A percentile compares a stretch with the other conserved stretches of the same genome.
These are phyloP conservation scores for Petrolisthes manimaculis DNA, from an alignment of 2,888 invertebrate species.

Conservation along the genomic window DNA sequence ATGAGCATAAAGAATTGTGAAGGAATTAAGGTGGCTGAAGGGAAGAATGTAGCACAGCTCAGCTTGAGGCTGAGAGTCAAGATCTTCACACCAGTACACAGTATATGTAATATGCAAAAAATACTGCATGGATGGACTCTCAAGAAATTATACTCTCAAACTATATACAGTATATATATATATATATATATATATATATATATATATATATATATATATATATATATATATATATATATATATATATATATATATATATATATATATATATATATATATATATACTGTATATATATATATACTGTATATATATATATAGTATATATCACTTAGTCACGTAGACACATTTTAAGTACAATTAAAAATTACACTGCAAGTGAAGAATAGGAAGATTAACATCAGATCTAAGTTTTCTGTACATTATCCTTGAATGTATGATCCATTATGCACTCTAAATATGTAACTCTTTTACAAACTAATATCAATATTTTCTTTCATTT, in stretches of 20 bases:
- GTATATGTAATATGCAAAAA: constrained; percentile 20
- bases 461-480: neutral
- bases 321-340: neutral
- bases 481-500: neutral
- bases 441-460: neutral
- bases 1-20: neutral
- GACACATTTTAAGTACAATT: neutral
- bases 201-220: neutral
- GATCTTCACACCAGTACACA: constrained; percentile 1
- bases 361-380: neutral
- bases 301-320: neutral
- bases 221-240: neutral
- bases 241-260: too few species aligned
- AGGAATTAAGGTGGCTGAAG: neutral
- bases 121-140: constrained; percentile 36
- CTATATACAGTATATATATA: neutral
- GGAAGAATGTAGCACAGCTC: neutral
- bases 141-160: constrained; percentile 11
- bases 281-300: too few species aligned
- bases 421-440: neutral
- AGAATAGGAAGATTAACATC: neutral
- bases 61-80: neutral
- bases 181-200: too few species aligned
- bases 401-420: neutral
- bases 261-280: too few species aligned